These are phyloP conservation scores for Rhizomys pruinosus DNA, from an alignment of 2,113 vertebrate species.

Conservation along the genomic window DNA sequence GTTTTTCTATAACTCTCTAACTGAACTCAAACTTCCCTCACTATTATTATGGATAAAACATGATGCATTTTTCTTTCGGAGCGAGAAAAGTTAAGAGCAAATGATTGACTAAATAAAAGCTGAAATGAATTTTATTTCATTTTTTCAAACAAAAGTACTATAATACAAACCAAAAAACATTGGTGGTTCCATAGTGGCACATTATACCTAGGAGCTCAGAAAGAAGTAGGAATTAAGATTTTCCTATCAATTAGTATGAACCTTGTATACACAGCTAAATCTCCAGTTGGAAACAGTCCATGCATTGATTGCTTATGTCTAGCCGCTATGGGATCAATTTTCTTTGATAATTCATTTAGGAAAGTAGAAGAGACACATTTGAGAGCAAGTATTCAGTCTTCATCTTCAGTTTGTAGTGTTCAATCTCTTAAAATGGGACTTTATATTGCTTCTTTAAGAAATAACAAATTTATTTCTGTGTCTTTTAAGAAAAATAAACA, in stretches of 20 bases:
- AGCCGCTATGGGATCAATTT: background rate
- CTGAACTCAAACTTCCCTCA: conserved; percentile 3
- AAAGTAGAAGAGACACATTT: background rate
- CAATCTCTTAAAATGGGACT: background rate
- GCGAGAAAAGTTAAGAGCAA: background rate
- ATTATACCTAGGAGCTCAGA: background rate
- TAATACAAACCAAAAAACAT: background rate
- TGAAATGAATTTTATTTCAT: background rate
- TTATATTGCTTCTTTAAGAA: background rate
- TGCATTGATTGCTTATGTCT: background rate
- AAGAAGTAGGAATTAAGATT: background rate
- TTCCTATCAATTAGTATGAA: background rate
- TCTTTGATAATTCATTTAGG: background rate
- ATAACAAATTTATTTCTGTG: background rate
- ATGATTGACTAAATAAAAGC: background rate
- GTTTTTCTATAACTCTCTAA: background rate
- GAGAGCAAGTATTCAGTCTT: background rate
- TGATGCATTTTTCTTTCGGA: conserved; percentile 17
- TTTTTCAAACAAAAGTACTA: background rate
- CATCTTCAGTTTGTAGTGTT: conserved; percentile 7
- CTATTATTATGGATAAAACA: background rate
- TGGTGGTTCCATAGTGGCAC: background rate
- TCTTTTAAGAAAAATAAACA: background rate
- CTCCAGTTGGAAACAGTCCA: background rate
- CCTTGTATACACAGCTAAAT: background rate